These are phyloP conservation scores for Coelopa frigida DNA, from an alignment of 1,140 invertebrate genomes.

Conservation along the genomic window DNA sequence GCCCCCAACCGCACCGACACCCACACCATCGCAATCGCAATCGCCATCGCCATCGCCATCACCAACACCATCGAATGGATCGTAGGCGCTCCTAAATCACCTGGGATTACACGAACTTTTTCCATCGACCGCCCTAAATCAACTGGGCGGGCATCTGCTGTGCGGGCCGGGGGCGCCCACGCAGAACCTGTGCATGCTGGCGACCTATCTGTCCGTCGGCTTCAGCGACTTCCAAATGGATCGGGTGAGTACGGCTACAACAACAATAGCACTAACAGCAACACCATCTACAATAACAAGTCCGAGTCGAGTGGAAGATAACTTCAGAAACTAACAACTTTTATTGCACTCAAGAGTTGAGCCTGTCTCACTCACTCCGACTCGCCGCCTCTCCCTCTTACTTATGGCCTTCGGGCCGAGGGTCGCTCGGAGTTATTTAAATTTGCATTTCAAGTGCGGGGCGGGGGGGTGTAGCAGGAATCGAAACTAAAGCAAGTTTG, in stretches of 20 bases:
- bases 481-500: too few relatives aligned
- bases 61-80: slow-evolving; percentile 1
- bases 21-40: not conserved
- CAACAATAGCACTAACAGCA: too few relatives aligned
- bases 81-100: slow-evolving; percentile 31
- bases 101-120: slow-evolving; percentile 36
- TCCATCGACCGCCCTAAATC: slow-evolving; percentile 27
- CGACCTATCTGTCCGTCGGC: slow-evolving; percentile 34
- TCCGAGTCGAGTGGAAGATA: too few relatives aligned
- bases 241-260: slow-evolving; percentile 39
- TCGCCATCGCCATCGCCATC: not conserved
- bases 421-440: too few relatives aligned
- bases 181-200: slow-evolving; percentile 27
- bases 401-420: too few relatives aligned
- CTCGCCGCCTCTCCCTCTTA: too few relatives aligned
- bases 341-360: too few relatives aligned
- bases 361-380: too few relatives aligned
- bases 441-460: too few relatives aligned
- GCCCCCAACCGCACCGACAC: not conserved
- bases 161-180: slow-evolving; percentile 23
- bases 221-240: slow-evolving; percentile 39
- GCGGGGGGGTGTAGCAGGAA: too few relatives aligned
- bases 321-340: too few relatives aligned
- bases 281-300: too few relatives aligned
- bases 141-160: slow-evolving; percentile 27